Conservation (phyloP, 2,113 vertebrate species). For the Psittacula cyanocephala region DNA sequence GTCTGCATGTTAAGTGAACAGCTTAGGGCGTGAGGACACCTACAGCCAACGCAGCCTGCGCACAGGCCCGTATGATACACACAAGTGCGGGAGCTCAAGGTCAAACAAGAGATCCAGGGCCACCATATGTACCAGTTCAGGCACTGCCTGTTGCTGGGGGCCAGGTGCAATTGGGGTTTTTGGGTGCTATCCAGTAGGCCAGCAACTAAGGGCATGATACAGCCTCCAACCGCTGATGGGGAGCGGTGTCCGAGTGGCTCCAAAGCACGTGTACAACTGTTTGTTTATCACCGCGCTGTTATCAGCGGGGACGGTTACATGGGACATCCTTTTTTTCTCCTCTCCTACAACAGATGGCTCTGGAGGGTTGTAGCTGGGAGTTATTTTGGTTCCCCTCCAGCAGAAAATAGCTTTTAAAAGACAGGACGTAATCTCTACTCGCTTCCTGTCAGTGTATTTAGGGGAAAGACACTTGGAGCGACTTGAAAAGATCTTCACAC, state of each 20-base stretch:
- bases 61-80: not conserved
- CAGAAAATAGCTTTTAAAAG: constrained; percentile 71
- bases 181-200: not conserved
- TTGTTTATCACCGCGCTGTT: constrained; percentile 32
- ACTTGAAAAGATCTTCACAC: constrained; percentile 63
- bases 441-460: constrained; percentile 59
- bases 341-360: constrained; percentile 65
- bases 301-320: constrained; percentile 36
- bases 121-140: not conserved
- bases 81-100: not conserved
- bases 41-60: not conserved
- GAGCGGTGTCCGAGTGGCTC: not conserved
- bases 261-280: constrained; percentile 43
- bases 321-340: constrained; percentile 56
- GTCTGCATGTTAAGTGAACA: not conserved
- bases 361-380: constrained; percentile 48
- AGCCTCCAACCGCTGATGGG: not conserved
- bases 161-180: not conserved
- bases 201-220: not conserved
- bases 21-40: not conserved
- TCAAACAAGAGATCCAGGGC: not conserved
- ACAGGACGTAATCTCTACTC: constrained; percentile 65
- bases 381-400: constrained; percentile 68
- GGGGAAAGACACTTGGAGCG: constrained; percentile 58
- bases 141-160: not conserved